Evolutionary conservation across 2,113 vertebrate species (phyloP).

Genomic region (Chaetodon trifascialis): DNA sequence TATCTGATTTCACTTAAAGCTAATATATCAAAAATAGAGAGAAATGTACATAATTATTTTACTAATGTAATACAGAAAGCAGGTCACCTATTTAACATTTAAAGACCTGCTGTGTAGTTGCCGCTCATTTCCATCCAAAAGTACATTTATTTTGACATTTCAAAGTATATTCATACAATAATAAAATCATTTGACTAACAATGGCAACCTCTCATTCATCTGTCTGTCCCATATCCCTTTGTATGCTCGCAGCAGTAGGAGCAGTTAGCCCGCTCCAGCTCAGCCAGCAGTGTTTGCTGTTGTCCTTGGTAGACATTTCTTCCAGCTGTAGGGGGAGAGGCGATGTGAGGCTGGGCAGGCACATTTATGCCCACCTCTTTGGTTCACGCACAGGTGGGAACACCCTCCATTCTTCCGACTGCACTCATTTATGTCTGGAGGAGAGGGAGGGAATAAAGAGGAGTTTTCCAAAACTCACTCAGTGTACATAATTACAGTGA

Average conservation of each 20-base stretch:
- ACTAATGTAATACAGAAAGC: neutral
- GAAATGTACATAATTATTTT: slow-evolving; percentile 1
- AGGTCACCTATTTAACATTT: neutral
- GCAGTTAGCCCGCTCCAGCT: neutral
- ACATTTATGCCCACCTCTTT: slow-evolving; percentile 73
- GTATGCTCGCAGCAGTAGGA: too few species aligned
- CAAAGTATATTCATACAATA: slow-evolving; percentile 15
- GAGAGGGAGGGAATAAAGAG: neutral
- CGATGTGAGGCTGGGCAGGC: slow-evolving; percentile 69
- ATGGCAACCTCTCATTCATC: neutral
- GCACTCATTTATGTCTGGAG: slow-evolving; percentile 79
- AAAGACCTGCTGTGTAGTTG: neutral
- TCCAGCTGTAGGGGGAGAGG: slow-evolving; percentile 73
- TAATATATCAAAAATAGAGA: neutral
- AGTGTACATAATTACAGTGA: neutral
- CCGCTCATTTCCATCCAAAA: neutral
- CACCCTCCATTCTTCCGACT: slow-evolving; percentile 74
- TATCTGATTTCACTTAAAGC: neutral
- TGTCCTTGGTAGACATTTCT: slow-evolving; percentile 63
- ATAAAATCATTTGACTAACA: slow-evolving; percentile 31
- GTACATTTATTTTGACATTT: slow-evolving; percentile 3
- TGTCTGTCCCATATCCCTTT: neutral
- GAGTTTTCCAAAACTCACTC: neutral
- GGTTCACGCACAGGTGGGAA: slow-evolving; percentile 79
- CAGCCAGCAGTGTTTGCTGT: slow-evolving; percentile 22